Evolutionary conservation across 2,113 vertebrate species (phyloP), one percentile per base, ranked within the genome.

Genomic region (Coptodon rendalli): DNA sequence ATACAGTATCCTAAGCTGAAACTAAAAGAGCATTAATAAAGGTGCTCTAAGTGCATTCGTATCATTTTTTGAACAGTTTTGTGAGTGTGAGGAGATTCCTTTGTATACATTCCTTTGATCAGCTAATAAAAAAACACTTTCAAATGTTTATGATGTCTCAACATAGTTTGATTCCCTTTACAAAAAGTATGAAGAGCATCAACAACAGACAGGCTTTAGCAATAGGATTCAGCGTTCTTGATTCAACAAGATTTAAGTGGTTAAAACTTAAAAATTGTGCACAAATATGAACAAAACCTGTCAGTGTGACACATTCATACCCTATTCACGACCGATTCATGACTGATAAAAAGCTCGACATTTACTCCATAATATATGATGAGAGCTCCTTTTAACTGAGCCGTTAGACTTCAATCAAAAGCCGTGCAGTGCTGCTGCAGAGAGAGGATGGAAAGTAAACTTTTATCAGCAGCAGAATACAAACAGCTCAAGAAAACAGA

Each of bases 401-500:
- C 82, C 52, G 76, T 43, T 90, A 12, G 31, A 63, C 86, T 34
- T 63, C 73, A 78, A 53, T 81, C 43, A 61, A 68, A 79, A 16
- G 22, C 43, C 8, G 12, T 16, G 34, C 36, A 2, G 27, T 22
- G 81, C 31, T 24, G 38, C 71, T 17, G 82, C 66, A 27, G 36
- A 76, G 38, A 16, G 34, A 89, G 61, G 43, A 53, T 5, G 45
- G 66, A 90, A 93, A 93, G 90, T 87, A 88, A 92, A 96, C 92
- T 94, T 95, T 92, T 89, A 92, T 85, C 90, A 68, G 87, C 84
- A 1, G 83, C 88, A 59, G 84, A 93, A 90, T 19, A 89, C 89
- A 90, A 93, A 92, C 94, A 92, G 82, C 85, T 91, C 83, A 50
- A 89, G 89, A 87, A 86, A 92, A 91, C 91, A 93, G 86, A 95